A percentile compares a stretch with the other conserved stretches of the same genome.
These are phyloP conservation scores for Spongia lamella DNA, from an alignment of 37 sponge, comb jelly and placozoan genomes.

Conservation along the genomic window DNA sequence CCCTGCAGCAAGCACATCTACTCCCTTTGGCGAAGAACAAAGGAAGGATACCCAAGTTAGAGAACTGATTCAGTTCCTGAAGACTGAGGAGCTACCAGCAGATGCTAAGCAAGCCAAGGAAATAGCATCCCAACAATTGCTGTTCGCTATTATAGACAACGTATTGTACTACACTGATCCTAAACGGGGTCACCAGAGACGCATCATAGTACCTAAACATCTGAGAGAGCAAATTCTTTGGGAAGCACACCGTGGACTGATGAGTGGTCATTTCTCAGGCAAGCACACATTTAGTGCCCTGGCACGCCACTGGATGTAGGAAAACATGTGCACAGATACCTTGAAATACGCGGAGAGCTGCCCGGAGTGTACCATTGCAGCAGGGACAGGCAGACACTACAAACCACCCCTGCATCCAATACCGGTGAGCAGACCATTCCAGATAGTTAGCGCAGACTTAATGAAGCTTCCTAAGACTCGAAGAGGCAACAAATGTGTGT, in stretches of 20 bases:
- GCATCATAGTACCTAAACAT: conserved; percentile 48
- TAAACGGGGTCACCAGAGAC: conserved; percentile 23
- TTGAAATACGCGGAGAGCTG: conserved; percentile 8
- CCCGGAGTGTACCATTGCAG: conserved; percentile 50
- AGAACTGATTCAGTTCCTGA: conserved; percentile 18
- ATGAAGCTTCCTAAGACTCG: conserved; percentile 47
- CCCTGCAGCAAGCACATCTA: too few relatives aligned
- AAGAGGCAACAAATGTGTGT: conserved; percentile 17
- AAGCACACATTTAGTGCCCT: conserved; percentile 12
- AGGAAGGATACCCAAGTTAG: conserved; percentile 27
- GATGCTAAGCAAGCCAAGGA: not conserved
- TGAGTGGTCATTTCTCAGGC: conserved; percentile 61
- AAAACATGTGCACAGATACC: conserved; percentile 39
- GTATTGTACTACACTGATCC: conserved; percentile 40
- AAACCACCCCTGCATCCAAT: conserved; percentile 54
- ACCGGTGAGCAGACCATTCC: conserved; percentile 45
- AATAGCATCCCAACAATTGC: not conserved
- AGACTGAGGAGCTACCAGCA: conserved; percentile 18
- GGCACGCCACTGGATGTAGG: conserved; percentile 48
- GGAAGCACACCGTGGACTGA: conserved; percentile 34
- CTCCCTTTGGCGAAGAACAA: conserved; percentile 45
- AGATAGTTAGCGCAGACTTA: conserved; percentile 51
- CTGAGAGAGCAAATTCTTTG: conserved; percentile 10
- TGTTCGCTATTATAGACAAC: conserved; percentile 23
- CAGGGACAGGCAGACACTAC: too few relatives aligned